These are phyloP conservation scores for Dendroctonus ponderosae DNA, from an alignment of 1,140 invertebrate genomes.

Conservation along the genomic window DNA sequence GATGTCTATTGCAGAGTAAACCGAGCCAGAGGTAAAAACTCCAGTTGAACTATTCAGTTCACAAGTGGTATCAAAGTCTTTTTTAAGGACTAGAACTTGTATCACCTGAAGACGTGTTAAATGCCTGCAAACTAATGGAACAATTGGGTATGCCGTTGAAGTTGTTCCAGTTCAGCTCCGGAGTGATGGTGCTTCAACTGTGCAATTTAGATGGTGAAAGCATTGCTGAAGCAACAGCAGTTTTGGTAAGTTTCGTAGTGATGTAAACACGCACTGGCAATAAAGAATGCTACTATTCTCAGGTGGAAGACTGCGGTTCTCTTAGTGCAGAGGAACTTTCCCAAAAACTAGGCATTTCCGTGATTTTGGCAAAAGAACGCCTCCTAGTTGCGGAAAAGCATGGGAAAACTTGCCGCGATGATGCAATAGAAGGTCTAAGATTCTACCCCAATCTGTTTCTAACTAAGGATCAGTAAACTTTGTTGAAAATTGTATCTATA, in stretches of 20 bases:
- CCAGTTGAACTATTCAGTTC: background rate
- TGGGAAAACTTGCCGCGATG: conserved; percentile 88
- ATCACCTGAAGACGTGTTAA: conserved; percentile 92
- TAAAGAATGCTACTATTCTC: conserved; percentile 44
- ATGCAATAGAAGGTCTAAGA: conserved; percentile 86
- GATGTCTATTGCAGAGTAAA: conserved; percentile 98
- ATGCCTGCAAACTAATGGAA: conserved; percentile 75
- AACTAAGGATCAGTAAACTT: conserved; percentile 33
- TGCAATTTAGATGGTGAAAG: conserved; percentile 75
- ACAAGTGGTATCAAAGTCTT: background rate
- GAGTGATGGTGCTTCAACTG: conserved; percentile 85
- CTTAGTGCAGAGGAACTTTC: conserved; percentile 85
- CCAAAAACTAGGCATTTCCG: conserved; percentile 74
- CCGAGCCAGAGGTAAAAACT: conserved; percentile 65
- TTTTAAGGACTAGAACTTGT: conserved; percentile 71
- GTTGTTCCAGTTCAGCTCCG: conserved; percentile 82
- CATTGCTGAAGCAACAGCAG: conserved; percentile 68
- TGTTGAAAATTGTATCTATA: background rate
- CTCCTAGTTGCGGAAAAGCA: conserved; percentile 78
- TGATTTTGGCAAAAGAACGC: conserved; percentile 86
- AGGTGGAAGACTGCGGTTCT: conserved; percentile 72
- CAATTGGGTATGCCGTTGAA: conserved; percentile 71
- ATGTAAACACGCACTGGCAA: background rate
- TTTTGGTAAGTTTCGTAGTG: conserved; percentile 59
- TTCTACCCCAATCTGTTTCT: conserved; percentile 91